phyloP scores from a whole-genome alignment of 2,797 vertebrate species.

The Morus bassanus region DNA sequence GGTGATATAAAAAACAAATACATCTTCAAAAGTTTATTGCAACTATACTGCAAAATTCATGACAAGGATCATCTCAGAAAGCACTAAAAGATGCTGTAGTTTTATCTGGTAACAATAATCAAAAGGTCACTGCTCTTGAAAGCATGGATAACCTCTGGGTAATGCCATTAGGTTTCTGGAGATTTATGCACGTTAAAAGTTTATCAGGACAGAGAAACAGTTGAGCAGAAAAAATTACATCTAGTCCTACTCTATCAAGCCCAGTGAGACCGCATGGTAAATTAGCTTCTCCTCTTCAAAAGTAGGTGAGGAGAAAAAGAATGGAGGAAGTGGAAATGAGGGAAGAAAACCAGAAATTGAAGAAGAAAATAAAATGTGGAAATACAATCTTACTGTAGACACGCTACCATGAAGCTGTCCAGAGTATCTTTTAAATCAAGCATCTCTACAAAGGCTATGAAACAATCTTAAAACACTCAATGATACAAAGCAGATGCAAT shows the following conservation, averaged over 20 bases:
- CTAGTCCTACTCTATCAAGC: background rate
- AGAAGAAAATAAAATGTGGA: background rate
- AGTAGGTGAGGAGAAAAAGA: background rate
- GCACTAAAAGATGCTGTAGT: background rate
- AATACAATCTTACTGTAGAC: background rate
- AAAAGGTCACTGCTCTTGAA: constrained; percentile 25
- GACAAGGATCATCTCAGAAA: background rate
- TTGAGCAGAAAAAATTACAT: background rate
- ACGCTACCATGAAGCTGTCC: background rate
- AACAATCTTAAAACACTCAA: background rate
- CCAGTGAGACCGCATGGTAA: background rate
- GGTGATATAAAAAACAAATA: background rate
- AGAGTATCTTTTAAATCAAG: background rate
- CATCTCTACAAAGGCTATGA: background rate
- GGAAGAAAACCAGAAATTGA: background rate
- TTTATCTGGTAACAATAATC: background rate
- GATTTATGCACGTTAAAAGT: background rate
- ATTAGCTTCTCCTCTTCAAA: background rate
- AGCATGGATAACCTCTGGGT: background rate
- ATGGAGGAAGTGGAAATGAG: background rate
- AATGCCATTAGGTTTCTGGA: background rate
- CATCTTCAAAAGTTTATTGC: background rate
- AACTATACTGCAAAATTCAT: background rate
- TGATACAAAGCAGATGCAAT: background rate
- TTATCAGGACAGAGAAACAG: background rate